These are phyloP conservation scores for Anhinga rufa DNA, from an alignment of 2,113 vertebrate genomes.

Conservation along the genomic window DNA sequence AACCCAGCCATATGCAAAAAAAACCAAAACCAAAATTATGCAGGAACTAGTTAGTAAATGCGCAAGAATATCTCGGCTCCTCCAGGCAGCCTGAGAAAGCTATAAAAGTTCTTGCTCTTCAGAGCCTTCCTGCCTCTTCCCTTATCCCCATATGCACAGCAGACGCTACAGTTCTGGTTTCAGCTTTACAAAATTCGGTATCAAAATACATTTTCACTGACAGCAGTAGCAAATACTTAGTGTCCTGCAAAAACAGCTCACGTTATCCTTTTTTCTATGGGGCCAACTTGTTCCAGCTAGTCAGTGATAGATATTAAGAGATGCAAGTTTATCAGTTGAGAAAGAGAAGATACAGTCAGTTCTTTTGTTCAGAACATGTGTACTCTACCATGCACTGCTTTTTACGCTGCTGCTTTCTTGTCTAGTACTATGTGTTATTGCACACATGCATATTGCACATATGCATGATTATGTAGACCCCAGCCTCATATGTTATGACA, in stretches of 20 bases:
- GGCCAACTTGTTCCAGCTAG: neutral
- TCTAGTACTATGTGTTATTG: neutral
- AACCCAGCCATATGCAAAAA: neutral
- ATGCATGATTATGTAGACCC: neutral
- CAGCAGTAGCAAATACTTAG: neutral
- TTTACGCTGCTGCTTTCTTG: neutral
- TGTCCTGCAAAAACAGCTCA: rapidly evolving
- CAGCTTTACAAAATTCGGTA: neutral
- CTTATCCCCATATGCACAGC: rapidly evolving
- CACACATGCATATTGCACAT: no score
- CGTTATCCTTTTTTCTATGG: rapidly evolving
- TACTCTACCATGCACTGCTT: no score
- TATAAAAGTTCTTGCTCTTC: neutral
- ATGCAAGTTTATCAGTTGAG: neutral
- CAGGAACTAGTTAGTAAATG: neutral
- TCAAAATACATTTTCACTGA: neutral
- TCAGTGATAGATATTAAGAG: neutral
- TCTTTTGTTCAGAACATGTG: neutral
- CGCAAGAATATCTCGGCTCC: neutral
- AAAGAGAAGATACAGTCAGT: neutral
- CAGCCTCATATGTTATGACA: neutral
- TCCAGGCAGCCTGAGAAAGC: neutral
- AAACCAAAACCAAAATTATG: no score
- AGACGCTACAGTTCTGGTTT: neutral
- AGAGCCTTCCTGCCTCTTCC: neutral